These are phyloP conservation scores for Falco peregrinus DNA, from an alignment of 2,797 vertebrate genomes.

Conservation along the genomic window DNA sequence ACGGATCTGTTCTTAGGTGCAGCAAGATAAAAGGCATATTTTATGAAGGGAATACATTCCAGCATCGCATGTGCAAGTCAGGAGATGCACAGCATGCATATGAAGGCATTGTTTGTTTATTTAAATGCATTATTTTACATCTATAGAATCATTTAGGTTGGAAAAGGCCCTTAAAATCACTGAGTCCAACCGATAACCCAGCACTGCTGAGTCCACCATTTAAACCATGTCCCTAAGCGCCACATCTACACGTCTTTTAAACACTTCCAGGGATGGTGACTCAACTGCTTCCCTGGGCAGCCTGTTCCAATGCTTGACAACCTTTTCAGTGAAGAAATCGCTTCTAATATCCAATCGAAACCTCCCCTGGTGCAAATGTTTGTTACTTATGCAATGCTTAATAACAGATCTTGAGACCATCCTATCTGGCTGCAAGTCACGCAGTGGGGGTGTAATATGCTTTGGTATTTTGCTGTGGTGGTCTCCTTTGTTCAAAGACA, in stretches of 20 bases:
- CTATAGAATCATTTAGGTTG: background rate
- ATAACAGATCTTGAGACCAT: background rate
- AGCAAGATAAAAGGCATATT: conserved; percentile 24
- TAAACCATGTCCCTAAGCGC: too few species aligned
- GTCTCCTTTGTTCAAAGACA: background rate
- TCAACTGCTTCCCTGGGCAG: too few species aligned
- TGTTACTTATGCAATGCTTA: background rate
- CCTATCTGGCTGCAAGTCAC: background rate
- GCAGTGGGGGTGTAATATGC: background rate
- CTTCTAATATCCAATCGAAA: too few species aligned
- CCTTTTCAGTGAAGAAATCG: too few species aligned
- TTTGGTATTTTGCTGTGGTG: background rate
- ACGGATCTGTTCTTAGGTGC: background rate
- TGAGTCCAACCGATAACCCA: too few species aligned
- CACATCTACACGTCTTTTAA: too few species aligned
- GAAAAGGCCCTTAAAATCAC: too few species aligned
- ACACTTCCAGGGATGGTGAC: too few species aligned
- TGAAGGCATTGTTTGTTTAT: background rate
- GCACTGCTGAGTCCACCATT: too few species aligned
- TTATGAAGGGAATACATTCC: background rate
- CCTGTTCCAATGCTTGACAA: too few species aligned
- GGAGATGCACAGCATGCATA: background rate
- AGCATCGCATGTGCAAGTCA: background rate
- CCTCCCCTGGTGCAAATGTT: background rate
- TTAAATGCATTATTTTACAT: background rate